These are phyloP conservation scores for Protula sp. DNA, from an alignment of 2,888 invertebrate species.

Conservation along the genomic window DNA sequence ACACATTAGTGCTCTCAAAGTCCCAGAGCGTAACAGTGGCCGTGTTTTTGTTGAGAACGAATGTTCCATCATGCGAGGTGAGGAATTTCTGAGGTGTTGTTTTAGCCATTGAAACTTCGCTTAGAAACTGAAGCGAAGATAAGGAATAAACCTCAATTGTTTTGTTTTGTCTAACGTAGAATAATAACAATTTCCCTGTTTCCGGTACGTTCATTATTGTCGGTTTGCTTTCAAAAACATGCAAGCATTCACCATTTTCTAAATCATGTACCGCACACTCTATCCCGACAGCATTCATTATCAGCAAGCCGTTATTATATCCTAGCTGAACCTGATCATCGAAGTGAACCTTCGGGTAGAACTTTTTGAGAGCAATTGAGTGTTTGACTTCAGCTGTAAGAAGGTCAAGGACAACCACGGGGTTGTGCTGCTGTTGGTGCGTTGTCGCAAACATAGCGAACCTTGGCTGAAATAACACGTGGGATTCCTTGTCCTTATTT, in stretches of 20 bases:
- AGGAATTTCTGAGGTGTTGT: background rate
- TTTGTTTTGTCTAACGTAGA: background rate
- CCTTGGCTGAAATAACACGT: no score
- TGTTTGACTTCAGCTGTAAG: constrained; percentile 22
- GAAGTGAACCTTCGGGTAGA: constrained; percentile 27
- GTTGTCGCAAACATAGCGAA: constrained; percentile 20
- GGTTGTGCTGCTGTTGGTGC: constrained; percentile 27
- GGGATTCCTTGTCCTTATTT: no score
- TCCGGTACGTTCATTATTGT: constrained; percentile 1
- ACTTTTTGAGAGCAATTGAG: constrained; percentile 24
- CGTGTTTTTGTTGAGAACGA: background rate
- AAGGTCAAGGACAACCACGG: constrained; percentile 27
- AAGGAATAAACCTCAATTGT: no score
- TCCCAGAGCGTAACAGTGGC: background rate
- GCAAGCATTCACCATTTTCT: constrained; percentile 3
- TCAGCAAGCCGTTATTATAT: constrained; percentile 19
- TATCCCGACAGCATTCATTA: constrained; percentile 10
- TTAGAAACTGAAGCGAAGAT: no score
- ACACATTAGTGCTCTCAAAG: background rate
- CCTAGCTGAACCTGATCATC: constrained; percentile 26
- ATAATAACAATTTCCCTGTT: background rate
- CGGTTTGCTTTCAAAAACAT: background rate
- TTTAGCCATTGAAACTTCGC: no score
- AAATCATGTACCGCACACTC: constrained; percentile 4
- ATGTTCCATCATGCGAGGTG: background rate